phyloP scores from a whole-genome alignment of 1,140 invertebrate species.

The Coelopa frigida region DNA sequence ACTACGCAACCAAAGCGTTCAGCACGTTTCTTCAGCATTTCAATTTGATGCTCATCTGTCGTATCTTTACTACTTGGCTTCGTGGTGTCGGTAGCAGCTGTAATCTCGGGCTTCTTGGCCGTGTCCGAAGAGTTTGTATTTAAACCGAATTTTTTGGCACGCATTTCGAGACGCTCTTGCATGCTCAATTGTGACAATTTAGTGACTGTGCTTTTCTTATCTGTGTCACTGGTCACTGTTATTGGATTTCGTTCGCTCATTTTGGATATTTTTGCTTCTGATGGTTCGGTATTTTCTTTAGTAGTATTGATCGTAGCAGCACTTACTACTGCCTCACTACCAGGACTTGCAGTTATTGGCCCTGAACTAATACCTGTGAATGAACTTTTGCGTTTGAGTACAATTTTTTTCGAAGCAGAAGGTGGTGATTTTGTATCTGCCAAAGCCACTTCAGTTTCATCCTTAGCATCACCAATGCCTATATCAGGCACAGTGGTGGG shows the following conservation, averaged over 20 bases:
- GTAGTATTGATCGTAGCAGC: too few species aligned
- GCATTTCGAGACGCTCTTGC: constrained; percentile 66
- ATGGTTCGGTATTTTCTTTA: constrained; percentile 14
- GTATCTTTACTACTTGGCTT: constrained; percentile 44
- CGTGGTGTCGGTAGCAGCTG: constrained; percentile 50
- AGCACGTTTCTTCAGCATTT: constrained; percentile 64
- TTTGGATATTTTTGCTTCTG: constrained; percentile 12
- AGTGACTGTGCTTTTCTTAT: constrained; percentile 39
- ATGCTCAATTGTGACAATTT: constrained; percentile 56
- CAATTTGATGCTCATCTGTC: constrained; percentile 46
- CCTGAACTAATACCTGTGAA: constrained; percentile 13
- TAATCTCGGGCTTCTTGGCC: constrained; percentile 44
- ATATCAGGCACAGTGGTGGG: constrained; percentile 12
- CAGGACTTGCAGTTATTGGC: constrained; percentile 3
- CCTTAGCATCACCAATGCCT: constrained; percentile 4
- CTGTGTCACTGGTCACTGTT: constrained; percentile 18
- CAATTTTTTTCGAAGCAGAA: constrained; percentile 52
- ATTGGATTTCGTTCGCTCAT: constrained; percentile 14
- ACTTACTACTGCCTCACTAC: constrained; percentile 9
- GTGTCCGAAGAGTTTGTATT: too few species aligned
- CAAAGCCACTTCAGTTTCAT: constrained; percentile 2
- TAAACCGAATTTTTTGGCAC: constrained; percentile 71
- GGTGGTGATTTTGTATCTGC: too few species aligned
- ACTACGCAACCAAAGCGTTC: constrained; percentile 67
- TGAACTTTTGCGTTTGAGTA: constrained; percentile 60